Evolutionary conservation across 2,113 vertebrate species (phyloP), one percentile per base, ranked within the genome.

Genomic region (Tetraodon nigroviridis): DNA sequence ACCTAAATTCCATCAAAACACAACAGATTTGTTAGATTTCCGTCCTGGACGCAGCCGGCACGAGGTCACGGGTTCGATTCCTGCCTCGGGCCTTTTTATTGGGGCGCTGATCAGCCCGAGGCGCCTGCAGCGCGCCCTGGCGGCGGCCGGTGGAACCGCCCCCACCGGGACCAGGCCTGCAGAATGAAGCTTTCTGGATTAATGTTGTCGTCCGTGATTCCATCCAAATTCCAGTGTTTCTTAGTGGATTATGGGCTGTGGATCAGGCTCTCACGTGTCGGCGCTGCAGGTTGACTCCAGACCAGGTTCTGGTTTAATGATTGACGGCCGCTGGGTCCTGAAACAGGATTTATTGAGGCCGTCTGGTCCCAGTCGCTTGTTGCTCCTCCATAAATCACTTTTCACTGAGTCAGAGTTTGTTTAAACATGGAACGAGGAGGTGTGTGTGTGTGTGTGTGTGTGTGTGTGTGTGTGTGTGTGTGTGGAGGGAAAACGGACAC

Each of bases 241-340:
- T 46, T 46, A 46, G 7, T 2, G 15, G 44, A 17, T 8, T 46
- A n/a, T 46, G 2, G 14, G 17, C 48, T 7, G 44, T n/a, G 15
- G 6, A 5, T 46, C 17, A 46, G 15, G n/a, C 12, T 24, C 32
- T n/a, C 63, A 37, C 32, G 10, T 37, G 32, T 37, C 10, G 11
- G 12, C 11, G 32, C 32, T 37, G 32, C 10, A 11, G 32, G 32
- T 12, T 37, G 2, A 37, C 10, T 12, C 32, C 10, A 37, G 45
- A 40, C 45, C 27, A 52, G 3, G 5, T 18, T 48, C 14, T 17
- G 19, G 32, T 40, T 65, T 68, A 74, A 71, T 75, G 48, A 64
- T 29, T 68, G 54, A 76, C 14, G 24, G 19, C 29, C 12, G 2
- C 44, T 55, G 52, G 51, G 45, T 52, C 4, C 22, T 47, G 57